Conservation (phyloP, 2,113 vertebrate species). For the Podarcis cretensis region DNA sequence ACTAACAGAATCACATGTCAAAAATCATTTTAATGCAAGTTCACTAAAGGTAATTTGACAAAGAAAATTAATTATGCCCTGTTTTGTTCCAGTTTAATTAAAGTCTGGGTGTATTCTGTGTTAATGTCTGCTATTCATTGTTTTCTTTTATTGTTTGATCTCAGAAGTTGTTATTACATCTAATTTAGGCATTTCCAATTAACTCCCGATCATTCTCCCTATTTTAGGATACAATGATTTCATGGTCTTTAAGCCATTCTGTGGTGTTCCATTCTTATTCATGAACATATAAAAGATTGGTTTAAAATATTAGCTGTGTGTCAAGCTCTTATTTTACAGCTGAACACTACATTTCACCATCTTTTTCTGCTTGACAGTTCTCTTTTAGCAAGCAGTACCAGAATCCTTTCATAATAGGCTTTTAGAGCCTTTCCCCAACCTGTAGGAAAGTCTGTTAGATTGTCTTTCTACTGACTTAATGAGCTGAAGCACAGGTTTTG, state of each 20-base stretch:
- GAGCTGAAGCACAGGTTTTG: neutral
- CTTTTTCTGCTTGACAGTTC: neutral
- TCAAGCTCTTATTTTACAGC: neutral
- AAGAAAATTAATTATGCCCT: neutral
- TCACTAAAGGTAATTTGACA: neutral
- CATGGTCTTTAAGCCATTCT: neutral
- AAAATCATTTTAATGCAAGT: neutral
- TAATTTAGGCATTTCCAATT: slow-evolving; percentile 23
- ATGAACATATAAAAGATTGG: neutral
- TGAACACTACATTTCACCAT: neutral
- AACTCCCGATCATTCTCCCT: neutral
- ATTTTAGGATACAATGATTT: slow-evolving; percentile 31
- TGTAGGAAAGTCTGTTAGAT: slow-evolving; percentile 3
- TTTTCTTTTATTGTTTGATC: slow-evolving; percentile 14
- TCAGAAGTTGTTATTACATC: slow-evolving; percentile 1
- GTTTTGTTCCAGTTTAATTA: slow-evolving; percentile 14
- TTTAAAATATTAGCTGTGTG: neutral
- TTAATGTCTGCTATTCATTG: slow-evolving; percentile 10
- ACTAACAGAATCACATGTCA: neutral
- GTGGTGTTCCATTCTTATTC: neutral
- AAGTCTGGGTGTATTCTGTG: neutral
- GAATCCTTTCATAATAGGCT: slow-evolving; percentile 2
- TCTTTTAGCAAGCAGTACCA: neutral
- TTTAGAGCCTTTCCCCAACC: neutral
- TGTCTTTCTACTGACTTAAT: slow-evolving; percentile 16